Evolutionary conservation across 2,888 invertebrate species (phyloP), one percentile per base, ranked within the genome.

Genomic region (Athalia circularis): DNA sequence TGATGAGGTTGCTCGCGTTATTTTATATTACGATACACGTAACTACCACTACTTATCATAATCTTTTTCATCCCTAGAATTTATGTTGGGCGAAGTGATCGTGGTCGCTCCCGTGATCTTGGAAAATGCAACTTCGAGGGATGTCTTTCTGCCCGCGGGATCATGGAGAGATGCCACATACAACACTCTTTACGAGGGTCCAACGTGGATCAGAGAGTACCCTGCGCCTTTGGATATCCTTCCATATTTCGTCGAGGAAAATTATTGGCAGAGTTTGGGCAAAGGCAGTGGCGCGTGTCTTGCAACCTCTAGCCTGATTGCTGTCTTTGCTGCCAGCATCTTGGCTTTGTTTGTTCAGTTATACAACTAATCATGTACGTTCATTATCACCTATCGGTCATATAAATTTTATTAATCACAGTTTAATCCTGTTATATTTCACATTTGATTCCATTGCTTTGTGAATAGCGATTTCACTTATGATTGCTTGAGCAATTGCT

Each of bases 111-210:
- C 97, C 0, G 92, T 97, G 0, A 84, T 96, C 9, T 90, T 91
- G 52, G 91, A 94, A 89, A 93, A 93, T 0, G 93, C 93, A 0
- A 90, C 86, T 0, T 87, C 91, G 0, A 92, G 97, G 7, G 93
- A 95, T 87, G 92, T 97, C 75, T 96, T 96, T 90, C 91, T 96
- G 1, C 97, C 97, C 0, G 89, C 84, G 4, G 97, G 97, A 2
- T 90, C 87, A 0, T 97, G 97, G 97, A 89, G 90, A 59, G 95
- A 95, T 86, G 93, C 92, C 70, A 85, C 83, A 9, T 89, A 91
- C 82, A 79, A 90, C 0, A 86, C 80, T n/a, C n/a, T n/a, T n/a
- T 0, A 84, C 87, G 0, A 90, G 6, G 96, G 96, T 0, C 94
- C 94, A 0, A 85, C 83, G 0, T 94, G 94, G 93, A 80, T 96